Evolutionary conservation across 53 echinoderm and acorn worm species (phyloP).

Genomic region (Glandiceps talaboti): DNA sequence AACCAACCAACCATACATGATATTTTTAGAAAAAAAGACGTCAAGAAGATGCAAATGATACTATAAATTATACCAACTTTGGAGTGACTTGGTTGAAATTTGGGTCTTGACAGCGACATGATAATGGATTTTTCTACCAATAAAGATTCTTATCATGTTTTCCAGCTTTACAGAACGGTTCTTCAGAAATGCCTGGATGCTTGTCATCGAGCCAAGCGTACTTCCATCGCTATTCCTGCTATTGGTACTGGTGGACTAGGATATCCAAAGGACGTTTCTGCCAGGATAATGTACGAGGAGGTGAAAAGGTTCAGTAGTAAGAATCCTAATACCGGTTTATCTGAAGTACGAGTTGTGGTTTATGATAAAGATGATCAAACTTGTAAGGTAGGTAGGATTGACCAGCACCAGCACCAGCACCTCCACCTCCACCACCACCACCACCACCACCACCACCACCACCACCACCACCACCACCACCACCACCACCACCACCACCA

Average conservation of each 20-base stretch:
- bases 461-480: not conserved
- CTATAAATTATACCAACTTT: no score
- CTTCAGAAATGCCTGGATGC: conserved; percentile 8
- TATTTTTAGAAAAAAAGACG: no score
- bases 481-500: not conserved
- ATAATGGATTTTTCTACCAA: no score
- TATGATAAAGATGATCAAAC: conserved; percentile 32
- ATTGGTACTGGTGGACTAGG: conserved; percentile 34
- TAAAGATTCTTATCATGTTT: no score
- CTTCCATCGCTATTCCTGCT: conserved; percentile 39
- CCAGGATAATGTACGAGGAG: conserved; percentile 29
- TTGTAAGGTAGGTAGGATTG: conserved; percentile 19
- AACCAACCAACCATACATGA: no score
- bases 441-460: not conserved
- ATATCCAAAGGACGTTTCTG: conserved; percentile 22
- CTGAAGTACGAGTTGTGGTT: conserved; percentile 32
- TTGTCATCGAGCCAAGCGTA: conserved; percentile 5
- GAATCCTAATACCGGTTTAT: conserved; percentile 15
- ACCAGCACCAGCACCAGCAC: not conserved
- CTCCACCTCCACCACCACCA: not conserved
- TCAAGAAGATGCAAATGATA: no score
- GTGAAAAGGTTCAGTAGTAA: conserved; percentile 20
- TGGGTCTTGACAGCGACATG: no score
- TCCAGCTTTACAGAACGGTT: conserved; percentile 16
- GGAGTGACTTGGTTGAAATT: no score